phyloP scores from a whole-genome alignment of 2,888 invertebrate species.

The Dryadula phaetusa region DNA sequence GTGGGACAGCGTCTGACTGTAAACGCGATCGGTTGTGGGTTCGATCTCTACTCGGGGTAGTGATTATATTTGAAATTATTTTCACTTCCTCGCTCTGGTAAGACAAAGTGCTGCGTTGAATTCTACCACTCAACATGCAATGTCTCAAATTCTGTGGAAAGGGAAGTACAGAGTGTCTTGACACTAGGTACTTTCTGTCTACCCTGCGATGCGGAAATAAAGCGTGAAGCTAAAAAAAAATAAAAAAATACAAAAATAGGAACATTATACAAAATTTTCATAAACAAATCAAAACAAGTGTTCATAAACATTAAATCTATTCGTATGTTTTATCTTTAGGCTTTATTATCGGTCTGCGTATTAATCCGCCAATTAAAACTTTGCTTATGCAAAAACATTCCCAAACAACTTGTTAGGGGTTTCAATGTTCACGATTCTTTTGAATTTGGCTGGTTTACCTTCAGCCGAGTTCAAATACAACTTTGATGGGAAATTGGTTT shows the following conservation, averaged over 20 bases:
- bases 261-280: neutral
- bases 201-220: too few relatives aligned
- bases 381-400: constrained; percentile 55
- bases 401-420: constrained; percentile 57
- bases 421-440: constrained; percentile 52
- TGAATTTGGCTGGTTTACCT: constrained; percentile 51
- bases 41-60: too few relatives aligned
- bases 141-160: too few relatives aligned
- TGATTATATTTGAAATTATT: too few relatives aligned
- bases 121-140: too few relatives aligned
- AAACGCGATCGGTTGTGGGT: too few relatives aligned
- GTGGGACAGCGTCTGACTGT: too few relatives aligned
- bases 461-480: constrained; percentile 40
- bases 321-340: constrained; percentile 45
- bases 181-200: too few relatives aligned
- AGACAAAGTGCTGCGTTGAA: too few relatives aligned
- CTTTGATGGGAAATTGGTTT: constrained; percentile 40
- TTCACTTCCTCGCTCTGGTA: too few relatives aligned
- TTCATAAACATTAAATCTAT: constrained; percentile 20
- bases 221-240: neutral
- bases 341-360: constrained; percentile 54
- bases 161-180: too few relatives aligned
- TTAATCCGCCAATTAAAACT: constrained; percentile 64
- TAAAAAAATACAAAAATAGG: too few relatives aligned
- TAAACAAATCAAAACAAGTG: neutral